Percentiles rank a stretch among this genome's conserved stretches.
These are phyloP conservation scores for Pimephales promelas DNA, from an alignment of 2,113 vertebrate genomes.

Conservation along the genomic window DNA sequence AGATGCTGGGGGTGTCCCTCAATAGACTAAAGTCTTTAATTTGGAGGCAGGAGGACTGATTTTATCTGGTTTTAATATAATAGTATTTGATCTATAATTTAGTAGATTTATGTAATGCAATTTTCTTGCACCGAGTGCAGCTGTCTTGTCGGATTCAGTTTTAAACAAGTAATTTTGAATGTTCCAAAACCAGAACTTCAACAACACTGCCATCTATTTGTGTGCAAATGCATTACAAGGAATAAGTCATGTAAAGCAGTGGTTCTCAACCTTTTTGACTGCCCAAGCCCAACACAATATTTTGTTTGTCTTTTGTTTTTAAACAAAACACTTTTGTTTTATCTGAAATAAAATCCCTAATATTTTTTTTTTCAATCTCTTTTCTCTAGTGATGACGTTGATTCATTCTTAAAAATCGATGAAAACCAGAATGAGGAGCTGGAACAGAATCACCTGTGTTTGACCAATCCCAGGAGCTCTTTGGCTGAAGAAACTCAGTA, in stretches of 20 bases:
- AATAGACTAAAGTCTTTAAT: neutral
- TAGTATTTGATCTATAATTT: neutral
- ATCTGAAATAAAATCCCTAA: neutral
- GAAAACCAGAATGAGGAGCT: slow-evolving; percentile 75
- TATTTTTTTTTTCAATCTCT: slow-evolving; percentile 20
- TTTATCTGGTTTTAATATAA: neutral
- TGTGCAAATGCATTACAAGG: neutral
- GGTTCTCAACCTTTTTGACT: too few species aligned
- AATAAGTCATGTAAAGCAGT: neutral
- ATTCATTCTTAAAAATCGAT: slow-evolving; percentile 76
- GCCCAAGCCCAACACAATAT: too few species aligned
- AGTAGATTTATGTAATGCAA: neutral
- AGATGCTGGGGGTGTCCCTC: neutral
- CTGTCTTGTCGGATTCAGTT: neutral
- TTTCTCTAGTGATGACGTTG: slow-evolving; percentile 72
- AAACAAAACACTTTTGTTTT: too few species aligned
- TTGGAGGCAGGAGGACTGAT: neutral
- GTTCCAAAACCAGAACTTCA: neutral
- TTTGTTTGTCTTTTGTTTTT: too few species aligned
- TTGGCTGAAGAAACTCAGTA: slow-evolving; percentile 77
- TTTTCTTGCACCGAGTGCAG: neutral
- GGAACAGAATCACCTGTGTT: slow-evolving; percentile 65
- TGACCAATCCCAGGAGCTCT: slow-evolving; percentile 64
- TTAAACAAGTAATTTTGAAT: neutral
- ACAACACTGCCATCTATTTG: slow-evolving; percentile 20